Evolutionary conservation across 2,113 vertebrate species (phyloP).

Genomic region (Lepus europaeus): DNA sequence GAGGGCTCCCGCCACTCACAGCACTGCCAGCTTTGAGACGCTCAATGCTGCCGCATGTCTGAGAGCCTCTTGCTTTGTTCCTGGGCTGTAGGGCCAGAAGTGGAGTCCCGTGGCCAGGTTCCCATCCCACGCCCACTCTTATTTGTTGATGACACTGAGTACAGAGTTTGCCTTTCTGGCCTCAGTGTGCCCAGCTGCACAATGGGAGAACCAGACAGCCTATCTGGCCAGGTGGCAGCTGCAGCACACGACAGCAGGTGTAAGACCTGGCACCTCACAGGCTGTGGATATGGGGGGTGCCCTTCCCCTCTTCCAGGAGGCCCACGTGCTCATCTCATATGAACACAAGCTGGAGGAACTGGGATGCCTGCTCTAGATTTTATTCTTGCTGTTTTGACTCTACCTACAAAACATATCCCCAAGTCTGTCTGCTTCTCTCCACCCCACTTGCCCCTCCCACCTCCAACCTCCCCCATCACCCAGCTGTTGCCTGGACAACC

Average conservation of each 20-base stretch:
- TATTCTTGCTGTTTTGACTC: neutral
- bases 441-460: neutral
- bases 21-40: neutral
- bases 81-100: neutral
- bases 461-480: neutral
- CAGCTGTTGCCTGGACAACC: neutral
- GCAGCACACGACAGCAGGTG: neutral
- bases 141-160: neutral
- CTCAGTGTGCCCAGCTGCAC: neutral
- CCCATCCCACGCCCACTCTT: neutral
- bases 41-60: accelerated
- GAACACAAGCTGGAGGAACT: neutral
- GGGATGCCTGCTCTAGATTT: neutral
- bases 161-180: neutral
- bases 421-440: neutral
- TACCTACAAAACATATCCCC: neutral
- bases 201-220: neutral
- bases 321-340: neutral
- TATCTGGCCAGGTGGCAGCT: neutral
- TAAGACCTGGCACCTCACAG: neutral
- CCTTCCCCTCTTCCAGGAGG: neutral
- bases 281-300: neutral
- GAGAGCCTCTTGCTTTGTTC: neutral
- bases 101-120: neutral
- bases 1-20: neutral